phyloP scores from a whole-genome alignment of 2,797 vertebrate genomes.

The Telmatherina bonti region DNA sequence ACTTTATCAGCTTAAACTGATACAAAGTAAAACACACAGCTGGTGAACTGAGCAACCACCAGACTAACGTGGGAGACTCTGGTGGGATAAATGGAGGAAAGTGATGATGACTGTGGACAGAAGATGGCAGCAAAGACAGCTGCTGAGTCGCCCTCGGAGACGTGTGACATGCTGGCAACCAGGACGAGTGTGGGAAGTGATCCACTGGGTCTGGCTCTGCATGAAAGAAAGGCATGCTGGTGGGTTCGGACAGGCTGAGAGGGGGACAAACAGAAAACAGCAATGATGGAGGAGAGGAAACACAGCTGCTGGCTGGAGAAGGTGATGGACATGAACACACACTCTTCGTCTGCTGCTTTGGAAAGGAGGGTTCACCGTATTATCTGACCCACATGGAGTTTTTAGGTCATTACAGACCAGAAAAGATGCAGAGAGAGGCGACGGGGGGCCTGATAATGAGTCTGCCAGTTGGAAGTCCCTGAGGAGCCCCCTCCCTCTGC shows the following conservation, averaged over 20 bases:
- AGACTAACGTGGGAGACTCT: no score
- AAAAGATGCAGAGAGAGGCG: slow-evolving; percentile 24
- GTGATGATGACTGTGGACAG: slow-evolving; percentile 39
- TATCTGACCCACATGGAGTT: slow-evolving; percentile 73
- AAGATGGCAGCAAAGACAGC: slow-evolving; percentile 72
- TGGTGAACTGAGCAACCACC: no score
- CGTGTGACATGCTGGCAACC: slow-evolving; percentile 34
- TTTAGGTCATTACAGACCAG: slow-evolving; percentile 67
- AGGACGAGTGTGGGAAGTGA: slow-evolving; percentile 56
- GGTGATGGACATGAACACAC: slow-evolving; percentile 8
- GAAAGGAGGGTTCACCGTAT: slow-evolving; percentile 35
- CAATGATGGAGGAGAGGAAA: slow-evolving; percentile 22
- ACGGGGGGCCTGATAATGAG: slow-evolving; percentile 50
- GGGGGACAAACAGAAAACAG: slow-evolving; percentile 12
- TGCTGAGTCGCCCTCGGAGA: slow-evolving; percentile 17
- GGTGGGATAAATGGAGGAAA: no score
- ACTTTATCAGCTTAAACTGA: no score
- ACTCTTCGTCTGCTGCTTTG: background rate
- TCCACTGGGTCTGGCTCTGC: slow-evolving; percentile 38
- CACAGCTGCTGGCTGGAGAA: slow-evolving; percentile 4
- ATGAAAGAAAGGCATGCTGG: slow-evolving; percentile 25
- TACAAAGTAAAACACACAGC: no score
- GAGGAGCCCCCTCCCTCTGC: slow-evolving; percentile 44
- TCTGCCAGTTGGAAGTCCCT: slow-evolving; percentile 41
- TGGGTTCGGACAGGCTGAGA: background rate